These are phyloP conservation scores for Agapetus fuscipes DNA, from an alignment of 2,888 invertebrate species.

Conservation along the genomic window DNA sequence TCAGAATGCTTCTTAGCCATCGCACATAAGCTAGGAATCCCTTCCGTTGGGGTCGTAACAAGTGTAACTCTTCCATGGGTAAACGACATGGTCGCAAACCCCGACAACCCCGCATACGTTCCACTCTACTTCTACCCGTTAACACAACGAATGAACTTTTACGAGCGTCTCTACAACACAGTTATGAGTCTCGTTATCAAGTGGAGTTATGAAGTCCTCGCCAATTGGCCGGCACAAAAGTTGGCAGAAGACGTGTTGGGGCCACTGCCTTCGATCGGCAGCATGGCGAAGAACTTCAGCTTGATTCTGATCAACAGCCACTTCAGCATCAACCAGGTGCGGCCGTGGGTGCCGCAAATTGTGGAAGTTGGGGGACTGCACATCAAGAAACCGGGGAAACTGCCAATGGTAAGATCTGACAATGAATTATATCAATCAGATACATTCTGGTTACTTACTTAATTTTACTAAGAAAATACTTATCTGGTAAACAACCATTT, in stretches of 20 bases:
- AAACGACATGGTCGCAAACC: slow-evolving; percentile 46
- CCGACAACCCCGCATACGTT: slow-evolving; percentile 47
- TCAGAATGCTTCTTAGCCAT: slow-evolving; percentile 50
- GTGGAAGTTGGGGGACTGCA: slow-evolving; percentile 50
- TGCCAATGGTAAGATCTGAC: slow-evolving; percentile 40
- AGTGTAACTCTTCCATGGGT: slow-evolving; percentile 49
- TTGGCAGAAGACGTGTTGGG: slow-evolving; percentile 45
- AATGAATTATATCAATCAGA: too few species aligned
- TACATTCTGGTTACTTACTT: too few species aligned
- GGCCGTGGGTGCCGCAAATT: slow-evolving; percentile 44
- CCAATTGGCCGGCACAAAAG: slow-evolving; percentile 35
- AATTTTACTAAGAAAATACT: too few species aligned
- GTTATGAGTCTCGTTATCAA: slow-evolving; percentile 36
- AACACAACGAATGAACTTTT: slow-evolving; percentile 41
- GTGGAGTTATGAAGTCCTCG: slow-evolving; percentile 35
- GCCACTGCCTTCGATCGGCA: slow-evolving; percentile 34
- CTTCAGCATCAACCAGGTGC: slow-evolving; percentile 46
- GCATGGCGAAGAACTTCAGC: slow-evolving; percentile 42
- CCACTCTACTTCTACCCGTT: slow-evolving; percentile 46
- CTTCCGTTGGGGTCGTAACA: slow-evolving; percentile 44
- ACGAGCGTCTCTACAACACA: slow-evolving; percentile 41
- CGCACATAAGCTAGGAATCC: slow-evolving; percentile 43
- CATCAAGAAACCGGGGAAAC: slow-evolving; percentile 30
- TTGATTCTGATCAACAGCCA: slow-evolving; percentile 47
- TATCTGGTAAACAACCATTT: too few species aligned